These are phyloP conservation scores for Acanthacorydalis orientalis DNA, from an alignment of 2,888 invertebrate genomes.

Conservation along the genomic window DNA sequence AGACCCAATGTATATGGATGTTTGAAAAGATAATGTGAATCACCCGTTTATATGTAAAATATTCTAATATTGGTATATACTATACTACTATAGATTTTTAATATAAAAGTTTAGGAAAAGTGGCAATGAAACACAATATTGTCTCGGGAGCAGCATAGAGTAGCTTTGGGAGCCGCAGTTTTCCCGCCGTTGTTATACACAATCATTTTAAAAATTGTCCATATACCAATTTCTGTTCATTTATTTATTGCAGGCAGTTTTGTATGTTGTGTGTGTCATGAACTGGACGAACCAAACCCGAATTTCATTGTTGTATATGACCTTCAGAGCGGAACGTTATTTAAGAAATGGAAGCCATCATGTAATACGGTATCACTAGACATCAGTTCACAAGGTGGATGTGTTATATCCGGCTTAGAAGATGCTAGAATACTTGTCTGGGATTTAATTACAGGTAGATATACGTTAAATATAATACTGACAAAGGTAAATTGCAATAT, in stretches of 20 bases:
- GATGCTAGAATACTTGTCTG: slow-evolving; percentile 71
- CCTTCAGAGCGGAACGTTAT: slow-evolving; percentile 73
- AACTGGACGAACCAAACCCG: slow-evolving; percentile 59
- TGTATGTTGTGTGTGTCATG: slow-evolving; percentile 51
- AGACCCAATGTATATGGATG: too few relatives aligned
- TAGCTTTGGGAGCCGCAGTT: too few relatives aligned
- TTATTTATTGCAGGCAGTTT: slow-evolving; percentile 36
- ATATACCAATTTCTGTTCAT: background rate
- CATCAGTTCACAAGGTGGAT: slow-evolving; percentile 67
- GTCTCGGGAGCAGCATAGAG: too few relatives aligned
- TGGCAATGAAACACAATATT: too few relatives aligned
- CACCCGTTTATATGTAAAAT: too few relatives aligned
- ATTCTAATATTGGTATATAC: too few relatives aligned
- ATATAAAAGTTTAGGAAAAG: too few relatives aligned
- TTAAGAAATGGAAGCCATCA: slow-evolving; percentile 83
- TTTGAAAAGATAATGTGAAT: too few relatives aligned
- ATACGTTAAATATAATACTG: background rate
- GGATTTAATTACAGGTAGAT: slow-evolving; percentile 63
- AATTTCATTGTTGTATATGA: slow-evolving; percentile 86
- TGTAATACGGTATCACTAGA: slow-evolving; percentile 71
- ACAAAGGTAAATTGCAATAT: too few relatives aligned
- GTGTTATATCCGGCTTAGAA: slow-evolving; percentile 69
- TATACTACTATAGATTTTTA: too few relatives aligned
- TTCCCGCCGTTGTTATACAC: too few relatives aligned
- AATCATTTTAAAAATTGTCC: too few relatives aligned